Evolutionary conservation across 1,140 invertebrate species (phyloP), one percentile per base, ranked within the genome.

Genomic region (Dendrolimus kikuchii): DNA sequence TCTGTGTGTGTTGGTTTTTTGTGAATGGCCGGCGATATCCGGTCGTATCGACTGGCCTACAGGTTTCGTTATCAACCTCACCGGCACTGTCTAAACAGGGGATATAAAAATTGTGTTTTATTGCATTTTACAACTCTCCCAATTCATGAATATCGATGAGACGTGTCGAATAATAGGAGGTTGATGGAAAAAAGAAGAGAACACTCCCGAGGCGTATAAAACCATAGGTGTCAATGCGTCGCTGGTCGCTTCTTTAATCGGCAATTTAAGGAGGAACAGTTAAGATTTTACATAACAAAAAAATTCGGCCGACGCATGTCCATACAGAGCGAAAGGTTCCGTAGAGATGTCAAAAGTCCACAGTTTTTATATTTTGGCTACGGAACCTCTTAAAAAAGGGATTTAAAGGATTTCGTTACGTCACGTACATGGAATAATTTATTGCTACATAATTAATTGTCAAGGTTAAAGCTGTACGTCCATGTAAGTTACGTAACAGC

Each of bases 81-180:
- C 74, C 65, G 61, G 62, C 70, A 71, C 73, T 80, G 81, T 86
- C 81, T 86, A 86, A 86, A 86, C 75, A 86, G 53, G 62, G 71
- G 73, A 83, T 81, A 86, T 86, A 86, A 86, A 86, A 83, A 83
- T 82, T 70, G 75, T 77, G 77, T 81, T 83, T 86, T 86, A 86
- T 86, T 79, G 61, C 75, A 54, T 76, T 83, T 81, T 80, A 85
- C 75, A 81, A 70, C 77, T 59, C 73, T 68, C 64, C 59, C 66
- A 64, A 53, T 67, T 64, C 74, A 73, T 76, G 70, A 76, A 74
- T 78, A 74, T 75, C 72, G 77, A 80, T 76, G 73, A 76, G 73
- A 65, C 56, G 67, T 59, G 66, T 63, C 64, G 59, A 68, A 79
- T 75, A 77, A 81, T 76, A 74, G 69, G 57, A 57, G 51, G 64